These are phyloP conservation scores for Agrenia bidenticulata DNA, from an alignment of 2,888 invertebrate species.

Conservation along the genomic window DNA sequence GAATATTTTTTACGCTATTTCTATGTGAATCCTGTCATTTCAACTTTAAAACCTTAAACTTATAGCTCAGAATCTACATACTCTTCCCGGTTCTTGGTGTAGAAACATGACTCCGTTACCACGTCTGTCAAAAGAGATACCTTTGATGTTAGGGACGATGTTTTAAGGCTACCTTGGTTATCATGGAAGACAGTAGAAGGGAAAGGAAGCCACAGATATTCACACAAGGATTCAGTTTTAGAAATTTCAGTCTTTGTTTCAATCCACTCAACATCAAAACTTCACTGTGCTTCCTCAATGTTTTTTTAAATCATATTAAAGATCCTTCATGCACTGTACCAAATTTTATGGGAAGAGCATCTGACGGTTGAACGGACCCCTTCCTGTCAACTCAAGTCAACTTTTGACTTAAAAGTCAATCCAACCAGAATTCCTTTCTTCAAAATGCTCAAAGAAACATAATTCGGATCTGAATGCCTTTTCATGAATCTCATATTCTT, in stretches of 20 bases:
- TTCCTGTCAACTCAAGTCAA: conserved; percentile 16
- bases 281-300: conserved; percentile 24
- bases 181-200: conserved; percentile 11
- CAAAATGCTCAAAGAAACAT: too few species aligned
- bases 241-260: conserved; percentile 38
- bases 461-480: too few species aligned
- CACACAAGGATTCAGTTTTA: conserved; percentile 40
- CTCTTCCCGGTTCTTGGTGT: background rate
- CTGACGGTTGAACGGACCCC: background rate
- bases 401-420: conserved; percentile 11
- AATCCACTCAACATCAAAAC: conserved; percentile 22
- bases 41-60: too few species aligned
- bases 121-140: background rate
- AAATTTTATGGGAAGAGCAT: background rate
- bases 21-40: too few species aligned
- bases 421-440: conserved; percentile 6
- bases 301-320: conserved; percentile 21
- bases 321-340: background rate
- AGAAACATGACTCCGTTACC: background rate
- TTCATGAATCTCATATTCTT: too few species aligned
- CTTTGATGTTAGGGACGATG: background rate
- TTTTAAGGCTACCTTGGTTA: conserved; percentile 6
- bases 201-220: conserved; percentile 29
- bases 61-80: too few species aligned
- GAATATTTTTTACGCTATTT: too few species aligned